A percentile compares a stretch with the other conserved stretches of the same genome.
These are phyloP conservation scores for Beris morrisii DNA, from an alignment of 2,888 invertebrate species.

Conservation along the genomic window DNA sequence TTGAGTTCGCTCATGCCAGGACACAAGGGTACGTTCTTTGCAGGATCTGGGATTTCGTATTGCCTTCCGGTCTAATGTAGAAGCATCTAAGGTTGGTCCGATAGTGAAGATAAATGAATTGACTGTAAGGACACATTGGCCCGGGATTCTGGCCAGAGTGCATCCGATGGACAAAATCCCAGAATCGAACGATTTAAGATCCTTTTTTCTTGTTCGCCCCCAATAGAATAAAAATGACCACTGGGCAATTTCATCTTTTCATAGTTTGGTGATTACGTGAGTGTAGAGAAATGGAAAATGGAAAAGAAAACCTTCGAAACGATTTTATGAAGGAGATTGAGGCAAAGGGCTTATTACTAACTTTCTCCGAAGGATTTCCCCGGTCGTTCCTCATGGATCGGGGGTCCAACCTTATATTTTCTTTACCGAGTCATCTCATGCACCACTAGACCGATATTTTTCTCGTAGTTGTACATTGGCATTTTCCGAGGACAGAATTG, in stretches of 20 bases:
- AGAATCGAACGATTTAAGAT: background rate
- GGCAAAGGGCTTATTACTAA: slow-evolving; percentile 17
- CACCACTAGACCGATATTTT: slow-evolving; percentile 1
- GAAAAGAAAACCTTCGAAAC: slow-evolving; percentile 8
- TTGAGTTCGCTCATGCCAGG: slow-evolving; percentile 1
- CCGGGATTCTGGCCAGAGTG: background rate
- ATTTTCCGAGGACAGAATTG: slow-evolving; percentile 1
- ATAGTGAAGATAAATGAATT: no score
- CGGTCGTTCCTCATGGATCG: background rate
- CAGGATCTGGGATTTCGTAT: no score
- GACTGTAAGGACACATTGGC: slow-evolving; percentile 9
- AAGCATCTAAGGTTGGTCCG: no score
- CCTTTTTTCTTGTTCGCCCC: background rate
- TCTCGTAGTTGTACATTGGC: background rate
- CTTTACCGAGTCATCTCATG: background rate
- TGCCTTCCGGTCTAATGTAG: no score
- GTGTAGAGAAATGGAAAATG: slow-evolving; percentile 24
- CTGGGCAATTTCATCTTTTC: slow-evolving; percentile 33
- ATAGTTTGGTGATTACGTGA: slow-evolving; percentile 33
- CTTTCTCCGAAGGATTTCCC: background rate
- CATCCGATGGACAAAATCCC: slow-evolving; percentile 1
- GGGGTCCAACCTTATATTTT: no score
- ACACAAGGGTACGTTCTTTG: no score
- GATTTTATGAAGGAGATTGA: slow-evolving; percentile 6
- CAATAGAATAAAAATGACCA: slow-evolving; percentile 30